Percentiles rank a stretch among this genome's conserved stretches.
phyloP scores from a whole-genome alignment of 2,113 vertebrate species.

The Tretioscincus oriximinensis region DNA sequence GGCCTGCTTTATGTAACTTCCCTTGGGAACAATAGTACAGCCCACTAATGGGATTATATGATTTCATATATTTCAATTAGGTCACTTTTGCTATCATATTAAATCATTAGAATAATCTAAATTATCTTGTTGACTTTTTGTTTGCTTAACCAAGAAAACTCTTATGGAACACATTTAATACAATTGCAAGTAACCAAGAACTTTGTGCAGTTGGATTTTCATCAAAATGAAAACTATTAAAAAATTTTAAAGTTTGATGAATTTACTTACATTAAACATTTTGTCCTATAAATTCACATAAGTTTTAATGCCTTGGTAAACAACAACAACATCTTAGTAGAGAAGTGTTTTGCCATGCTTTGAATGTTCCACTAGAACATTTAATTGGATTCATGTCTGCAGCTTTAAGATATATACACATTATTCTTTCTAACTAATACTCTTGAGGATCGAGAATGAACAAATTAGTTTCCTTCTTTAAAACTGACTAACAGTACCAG shows the following conservation, averaged over 20 bases:
- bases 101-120: not conserved
- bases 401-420: constrained; percentile 29
- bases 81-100: not conserved
- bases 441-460: constrained; percentile 29
- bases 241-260: constrained; percentile 37
- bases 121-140: not conserved
- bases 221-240: constrained; percentile 6
- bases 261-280: constrained; percentile 16
- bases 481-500: constrained; percentile 39
- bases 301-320: constrained; percentile 43
- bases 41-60: too few species aligned
- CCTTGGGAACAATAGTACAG: too few species aligned
- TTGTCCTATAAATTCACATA: constrained; percentile 14
- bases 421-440: constrained; percentile 3
- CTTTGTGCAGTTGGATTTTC: not conserved
- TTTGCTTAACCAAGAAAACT: not conserved
- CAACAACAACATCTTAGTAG: constrained; percentile 21
- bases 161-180: not conserved
- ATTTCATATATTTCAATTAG: too few species aligned
- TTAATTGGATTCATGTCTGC: constrained; percentile 46
- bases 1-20: too few species aligned
- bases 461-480: constrained; percentile 25
- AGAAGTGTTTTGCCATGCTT: constrained; percentile 35
- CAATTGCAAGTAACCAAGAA: constrained; percentile 3
- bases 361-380: constrained; percentile 35